Percentiles rank a stretch among this genome's conserved stretches.
phyloP scores from a whole-genome alignment of 2,113 vertebrate species.

The Rhinolophus sinicus region DNA sequence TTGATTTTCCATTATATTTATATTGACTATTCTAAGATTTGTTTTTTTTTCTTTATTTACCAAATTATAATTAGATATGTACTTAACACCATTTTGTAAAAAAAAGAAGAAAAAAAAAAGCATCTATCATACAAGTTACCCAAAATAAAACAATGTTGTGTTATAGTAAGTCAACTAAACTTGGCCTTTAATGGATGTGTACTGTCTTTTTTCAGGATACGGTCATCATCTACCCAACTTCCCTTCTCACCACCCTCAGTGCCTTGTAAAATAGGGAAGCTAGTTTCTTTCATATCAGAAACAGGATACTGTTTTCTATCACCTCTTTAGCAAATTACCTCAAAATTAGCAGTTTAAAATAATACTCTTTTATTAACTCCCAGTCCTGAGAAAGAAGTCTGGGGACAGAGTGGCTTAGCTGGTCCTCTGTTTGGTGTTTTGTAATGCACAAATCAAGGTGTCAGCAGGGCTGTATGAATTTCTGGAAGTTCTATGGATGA shows the following conservation, averaged over 20 bases:
- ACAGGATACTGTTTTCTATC: background rate
- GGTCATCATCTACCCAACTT: no score
- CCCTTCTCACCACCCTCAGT: no score
- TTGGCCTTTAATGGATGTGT: background rate
- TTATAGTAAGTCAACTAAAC: background rate
- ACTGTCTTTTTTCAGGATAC: background rate
- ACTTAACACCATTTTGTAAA: background rate
- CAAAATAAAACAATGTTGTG: background rate
- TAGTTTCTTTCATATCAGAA: no score
- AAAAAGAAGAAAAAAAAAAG: background rate
- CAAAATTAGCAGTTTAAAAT: background rate
- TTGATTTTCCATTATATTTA: constrained; percentile 4
- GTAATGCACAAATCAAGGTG: background rate
- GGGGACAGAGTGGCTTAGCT: background rate
- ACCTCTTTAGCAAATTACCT: background rate
- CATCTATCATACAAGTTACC: background rate
- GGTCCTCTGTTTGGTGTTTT: background rate
- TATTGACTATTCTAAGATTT: background rate
- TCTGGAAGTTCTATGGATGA: background rate
- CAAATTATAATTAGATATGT: background rate
- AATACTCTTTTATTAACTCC: background rate
- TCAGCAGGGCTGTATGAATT: background rate
- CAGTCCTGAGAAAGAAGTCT: background rate
- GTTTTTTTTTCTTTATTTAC: background rate
- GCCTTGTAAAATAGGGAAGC: no score